Conservation (phyloP, 1,140 invertebrate species). For the Scaptomyza montana region DNA sequence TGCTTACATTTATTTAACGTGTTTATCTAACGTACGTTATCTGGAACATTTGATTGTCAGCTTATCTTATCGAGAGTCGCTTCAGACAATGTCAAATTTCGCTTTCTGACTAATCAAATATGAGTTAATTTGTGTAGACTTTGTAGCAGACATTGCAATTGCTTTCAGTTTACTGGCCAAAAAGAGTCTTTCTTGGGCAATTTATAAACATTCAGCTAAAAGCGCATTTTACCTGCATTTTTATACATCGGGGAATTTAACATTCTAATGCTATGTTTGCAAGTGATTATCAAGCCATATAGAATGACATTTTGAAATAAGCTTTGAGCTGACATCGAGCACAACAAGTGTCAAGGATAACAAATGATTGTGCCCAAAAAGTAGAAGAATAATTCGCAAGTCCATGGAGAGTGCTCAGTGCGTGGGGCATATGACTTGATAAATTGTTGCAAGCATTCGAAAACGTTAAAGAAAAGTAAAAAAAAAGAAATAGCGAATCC, state of each 20-base stretch:
- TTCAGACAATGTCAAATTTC: background rate
- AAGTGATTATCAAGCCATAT: conserved; percentile 21
- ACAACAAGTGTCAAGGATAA: conserved; percentile 26
- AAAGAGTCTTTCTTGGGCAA: background rate
- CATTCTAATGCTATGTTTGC: background rate
- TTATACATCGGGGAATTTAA: background rate
- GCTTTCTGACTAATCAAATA: background rate
- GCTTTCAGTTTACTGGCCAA: background rate
- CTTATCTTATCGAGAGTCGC: background rate
- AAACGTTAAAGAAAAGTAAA: background rate
- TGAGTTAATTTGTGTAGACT: no score
- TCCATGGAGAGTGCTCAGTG: conserved; percentile 7
- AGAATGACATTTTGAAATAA: conserved; percentile 13
- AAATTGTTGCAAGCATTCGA: conserved; percentile 38
- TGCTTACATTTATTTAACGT: background rate
- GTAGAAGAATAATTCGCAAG: conserved; percentile 14
- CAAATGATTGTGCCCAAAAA: conserved; percentile 27
- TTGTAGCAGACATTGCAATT: no score
- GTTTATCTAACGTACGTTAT: no score
- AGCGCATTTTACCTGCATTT: background rate
- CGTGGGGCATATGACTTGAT: conserved; percentile 21
- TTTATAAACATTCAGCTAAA: background rate
- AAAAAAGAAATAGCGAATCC: conserved; percentile 25
- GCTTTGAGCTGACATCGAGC: conserved; percentile 27
- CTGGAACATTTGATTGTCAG: background rate